Base-by-base conservation (phyloP, 1,140 invertebrate genomes). In the Gryon sp. region DNA sequence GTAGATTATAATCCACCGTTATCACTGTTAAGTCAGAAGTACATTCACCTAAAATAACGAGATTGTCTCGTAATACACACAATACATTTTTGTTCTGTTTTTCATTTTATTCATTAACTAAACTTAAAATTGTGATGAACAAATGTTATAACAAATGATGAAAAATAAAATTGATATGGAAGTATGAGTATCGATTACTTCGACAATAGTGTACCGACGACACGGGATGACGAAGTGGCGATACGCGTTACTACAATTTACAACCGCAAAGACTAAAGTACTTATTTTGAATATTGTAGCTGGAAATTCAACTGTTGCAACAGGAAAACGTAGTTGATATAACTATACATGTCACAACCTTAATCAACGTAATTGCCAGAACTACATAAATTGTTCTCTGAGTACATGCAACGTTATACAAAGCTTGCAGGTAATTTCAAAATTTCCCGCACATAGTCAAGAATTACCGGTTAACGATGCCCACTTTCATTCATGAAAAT, bases 221-320 rank as follows among this genome's bases (percentile, higher is more conserved):
- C 32, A 6, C 2, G 11, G n/a, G 2, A 6, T 12, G 9, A 34
- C 6, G 11, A 34, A 12, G 14, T 2, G 11, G 32, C 32, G 32
- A 12, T 34, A 12, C 4, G 7, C 22, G 6, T 34, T 12, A 12
- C 32, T 34, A 34, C 5, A 34, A 34, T 34, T 34, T 12, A 34
- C 9, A 34, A 6, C 32, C 11, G 5, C 32, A 34, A 12, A 34
- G 11, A 4, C 32, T 11, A 34, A 34, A 12, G 7, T 34, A 34
- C 32, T 34, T 11, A 34, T 34, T 34, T 12, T 34, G 32, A 34
- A 34, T 12, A 34, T 34, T 34, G 32, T 34, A 34, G 14, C 32
- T 34, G 14, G 32, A 34, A 34, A 34, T 2, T 34, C 11, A 12
- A 34, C 32, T 34, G 11, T 5, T 34, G 32, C 32, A 12, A 12